Evolutionary conservation across 2,797 vertebrate genomes (phyloP).

Genomic region (Smutsia temminckii): DNA sequence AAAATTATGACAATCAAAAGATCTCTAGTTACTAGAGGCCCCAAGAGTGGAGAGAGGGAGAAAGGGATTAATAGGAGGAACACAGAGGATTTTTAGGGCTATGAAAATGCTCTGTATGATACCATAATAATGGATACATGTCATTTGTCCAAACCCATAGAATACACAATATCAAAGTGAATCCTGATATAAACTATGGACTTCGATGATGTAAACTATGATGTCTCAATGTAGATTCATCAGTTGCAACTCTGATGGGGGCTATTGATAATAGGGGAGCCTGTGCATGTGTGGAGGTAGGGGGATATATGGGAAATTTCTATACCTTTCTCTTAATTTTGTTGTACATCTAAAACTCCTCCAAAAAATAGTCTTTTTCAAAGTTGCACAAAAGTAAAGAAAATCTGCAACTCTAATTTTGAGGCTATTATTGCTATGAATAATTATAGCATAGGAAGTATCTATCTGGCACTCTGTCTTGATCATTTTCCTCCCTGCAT

Average conservation of each 20-base stretch:
- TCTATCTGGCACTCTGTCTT: slow-evolving; percentile 15
- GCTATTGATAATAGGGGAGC: neutral
- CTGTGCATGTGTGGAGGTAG: neutral
- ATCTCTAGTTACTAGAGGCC: neutral
- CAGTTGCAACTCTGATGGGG: neutral
- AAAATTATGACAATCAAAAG: neutral
- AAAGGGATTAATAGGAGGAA: neutral
- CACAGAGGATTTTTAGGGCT: neutral
- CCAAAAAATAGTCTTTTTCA: neutral
- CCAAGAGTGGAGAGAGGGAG: neutral
- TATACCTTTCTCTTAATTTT: neutral
- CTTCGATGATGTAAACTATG: neutral
- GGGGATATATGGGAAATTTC: neutral
- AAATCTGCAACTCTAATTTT: slow-evolving; percentile 33
- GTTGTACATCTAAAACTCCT: slow-evolving; percentile 12
- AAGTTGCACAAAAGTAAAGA: slow-evolving; percentile 3
- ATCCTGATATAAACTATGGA: neutral
- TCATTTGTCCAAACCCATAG: neutral
- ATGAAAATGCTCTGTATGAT: neutral
- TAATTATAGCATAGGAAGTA: slow-evolving; percentile 52
- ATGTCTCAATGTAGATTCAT: neutral
- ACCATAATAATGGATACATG: neutral
- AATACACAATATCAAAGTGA: neutral
- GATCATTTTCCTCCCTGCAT: slow-evolving; percentile 42
- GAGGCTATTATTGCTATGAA: slow-evolving; percentile 18